phyloP scores from a whole-genome alignment of 1,140 invertebrate species.

The Lordiphosa mommai region DNA sequence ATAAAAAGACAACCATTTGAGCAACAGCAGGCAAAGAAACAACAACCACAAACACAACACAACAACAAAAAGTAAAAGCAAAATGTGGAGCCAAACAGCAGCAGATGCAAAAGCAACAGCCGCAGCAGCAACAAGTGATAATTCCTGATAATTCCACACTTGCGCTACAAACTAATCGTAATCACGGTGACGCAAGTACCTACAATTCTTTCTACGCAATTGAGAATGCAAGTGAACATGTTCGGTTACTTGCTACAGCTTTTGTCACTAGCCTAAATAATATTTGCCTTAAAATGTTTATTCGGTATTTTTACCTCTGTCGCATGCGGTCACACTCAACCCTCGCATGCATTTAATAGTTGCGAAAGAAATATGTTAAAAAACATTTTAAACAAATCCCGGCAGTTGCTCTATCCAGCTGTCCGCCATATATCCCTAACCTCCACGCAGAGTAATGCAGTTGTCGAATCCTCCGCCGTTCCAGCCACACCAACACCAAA shows the following conservation, averaged over 20 bases:
- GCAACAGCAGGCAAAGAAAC: slow-evolving; percentile 5
- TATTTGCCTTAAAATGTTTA: no score
- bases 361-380: slow-evolving; percentile 56
- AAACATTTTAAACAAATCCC: slow-evolving; percentile 64
- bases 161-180: no score
- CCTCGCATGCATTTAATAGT: neutral
- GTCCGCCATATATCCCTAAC: slow-evolving; percentile 38
- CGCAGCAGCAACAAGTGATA: slow-evolving; percentile 68
- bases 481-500: neutral
- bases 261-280: no score
- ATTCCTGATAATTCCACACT: no score
- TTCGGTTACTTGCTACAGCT: no score
- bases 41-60: slow-evolving; percentile 12
- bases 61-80: slow-evolving; percentile 44
- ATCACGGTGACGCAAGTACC: no score
- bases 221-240: no score
- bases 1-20: slow-evolving; percentile 14
- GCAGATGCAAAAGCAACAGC: slow-evolving; percentile 21
- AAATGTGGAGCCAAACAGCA: slow-evolving; percentile 78
- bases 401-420: slow-evolving; percentile 44
- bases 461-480: neutral
- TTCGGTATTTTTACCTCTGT: no score
- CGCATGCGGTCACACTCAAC: no score
- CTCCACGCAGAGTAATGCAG: slow-evolving; percentile 2
- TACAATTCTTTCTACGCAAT: no score